Conservation (phyloP, 2,797 vertebrate genomes). For the Hydrophis major region DNA sequence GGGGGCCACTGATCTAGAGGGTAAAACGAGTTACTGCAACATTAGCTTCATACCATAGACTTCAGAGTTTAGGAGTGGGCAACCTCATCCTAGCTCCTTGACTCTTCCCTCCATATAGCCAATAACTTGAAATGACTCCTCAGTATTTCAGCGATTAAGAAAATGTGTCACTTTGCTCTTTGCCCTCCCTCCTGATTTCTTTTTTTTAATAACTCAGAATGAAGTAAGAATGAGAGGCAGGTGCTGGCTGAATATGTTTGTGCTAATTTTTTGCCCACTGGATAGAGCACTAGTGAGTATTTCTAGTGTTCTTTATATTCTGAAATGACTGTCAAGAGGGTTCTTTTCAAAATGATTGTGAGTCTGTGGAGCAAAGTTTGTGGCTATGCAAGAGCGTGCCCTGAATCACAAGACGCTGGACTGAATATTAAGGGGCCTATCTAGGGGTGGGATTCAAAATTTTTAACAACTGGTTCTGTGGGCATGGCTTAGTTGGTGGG, state of each 20-base stretch:
- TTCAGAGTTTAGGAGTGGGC: neutral
- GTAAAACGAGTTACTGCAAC: fast-evolving
- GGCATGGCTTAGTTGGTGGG: too few relatives aligned
- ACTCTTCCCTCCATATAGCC: neutral
- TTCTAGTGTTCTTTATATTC: neutral
- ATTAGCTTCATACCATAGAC: neutral
- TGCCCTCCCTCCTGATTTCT: neutral
- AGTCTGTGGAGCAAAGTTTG: neutral
- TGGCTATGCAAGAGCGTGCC: neutral
- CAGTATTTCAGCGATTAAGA: neutral
- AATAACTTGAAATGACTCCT: neutral
- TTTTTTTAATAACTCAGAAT: neutral
- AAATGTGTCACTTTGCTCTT: neutral
- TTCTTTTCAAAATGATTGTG: neutral
- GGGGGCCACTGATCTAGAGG: neutral
- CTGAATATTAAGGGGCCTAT: neutral
- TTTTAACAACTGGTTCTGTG: too few relatives aligned
- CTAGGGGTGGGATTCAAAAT: too few relatives aligned
- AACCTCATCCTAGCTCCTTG: neutral
- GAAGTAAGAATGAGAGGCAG: neutral
- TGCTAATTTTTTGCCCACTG: neutral
- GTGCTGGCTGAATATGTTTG: neutral
- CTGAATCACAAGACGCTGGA: neutral
- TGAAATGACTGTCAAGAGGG: neutral
- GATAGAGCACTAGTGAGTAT: neutral